Conservation (phyloP, 1,140 invertebrate genomes). For the Aporrectodea caliginosa region DNA sequence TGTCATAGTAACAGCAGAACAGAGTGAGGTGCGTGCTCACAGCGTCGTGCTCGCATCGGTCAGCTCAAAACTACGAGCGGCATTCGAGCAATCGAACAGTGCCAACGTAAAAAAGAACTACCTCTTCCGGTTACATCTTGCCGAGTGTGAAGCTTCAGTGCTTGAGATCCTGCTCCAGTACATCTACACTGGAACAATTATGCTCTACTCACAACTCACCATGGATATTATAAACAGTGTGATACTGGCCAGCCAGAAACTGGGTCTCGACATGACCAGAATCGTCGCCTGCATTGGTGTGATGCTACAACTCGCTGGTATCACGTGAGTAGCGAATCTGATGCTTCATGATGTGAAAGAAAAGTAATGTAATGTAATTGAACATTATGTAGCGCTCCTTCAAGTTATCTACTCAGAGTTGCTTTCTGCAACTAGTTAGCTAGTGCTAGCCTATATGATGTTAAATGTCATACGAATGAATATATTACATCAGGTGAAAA, state of each 20-base stretch:
- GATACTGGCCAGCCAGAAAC: not conserved
- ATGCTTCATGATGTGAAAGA: too few species aligned
- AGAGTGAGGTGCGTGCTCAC: not conserved
- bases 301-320: not conserved
- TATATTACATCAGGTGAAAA: too few species aligned
- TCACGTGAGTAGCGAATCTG: not conserved
- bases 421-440: too few species aligned
- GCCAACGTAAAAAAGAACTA: not conserved
- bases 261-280: not conserved
- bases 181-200: slow-evolving; percentile 14
- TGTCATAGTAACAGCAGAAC: not conserved
- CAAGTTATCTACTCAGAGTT: too few species aligned
- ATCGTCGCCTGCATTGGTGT: not conserved
- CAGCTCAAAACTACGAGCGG: slow-evolving; percentile 1
- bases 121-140: not conserved
- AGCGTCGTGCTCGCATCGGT: slow-evolving; percentile 13
- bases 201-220: not conserved
- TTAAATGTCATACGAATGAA: too few species aligned
- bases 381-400: too few species aligned
- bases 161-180: slow-evolving; percentile 1
- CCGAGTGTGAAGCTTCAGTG: not conserved
- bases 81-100: slow-evolving; percentile 5
- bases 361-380: too few species aligned
- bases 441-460: too few species aligned
- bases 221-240: not conserved